Evolutionary conservation across 2,113 vertebrate species (phyloP).

Genomic region (Phainopepla nitens): DNA sequence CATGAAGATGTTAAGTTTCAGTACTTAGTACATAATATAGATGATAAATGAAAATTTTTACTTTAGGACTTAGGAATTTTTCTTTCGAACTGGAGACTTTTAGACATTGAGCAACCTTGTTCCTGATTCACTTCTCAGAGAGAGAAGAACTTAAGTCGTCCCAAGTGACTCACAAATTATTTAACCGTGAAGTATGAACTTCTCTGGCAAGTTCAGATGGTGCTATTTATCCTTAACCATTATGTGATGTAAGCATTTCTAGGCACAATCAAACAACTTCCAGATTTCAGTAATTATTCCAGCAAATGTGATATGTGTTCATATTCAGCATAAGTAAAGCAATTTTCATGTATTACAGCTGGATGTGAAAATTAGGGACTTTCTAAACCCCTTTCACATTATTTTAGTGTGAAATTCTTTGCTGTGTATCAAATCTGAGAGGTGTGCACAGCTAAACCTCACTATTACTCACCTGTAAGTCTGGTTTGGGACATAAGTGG

Average conservation of each 20-base stretch:
- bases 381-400: neutral
- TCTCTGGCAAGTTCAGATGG: neutral
- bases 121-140: neutral
- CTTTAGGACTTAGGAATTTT: slow-evolving; percentile 3
- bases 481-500: neutral
- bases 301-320: neutral
- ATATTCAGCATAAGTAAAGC: neutral
- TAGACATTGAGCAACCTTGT: neutral
- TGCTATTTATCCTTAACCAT: neutral
- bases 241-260: neutral
- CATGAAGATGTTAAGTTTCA: neutral
- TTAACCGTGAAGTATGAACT: neutral
- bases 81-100: neutral
- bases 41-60: neutral
- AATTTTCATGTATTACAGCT: neutral
- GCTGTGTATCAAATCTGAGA: neutral
- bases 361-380: neutral
- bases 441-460: neutral
- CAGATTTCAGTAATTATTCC: neutral
- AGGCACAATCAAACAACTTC: neutral
- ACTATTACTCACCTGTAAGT: neutral
- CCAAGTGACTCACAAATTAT: neutral
- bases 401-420: neutral
- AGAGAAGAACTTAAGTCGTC: neutral
- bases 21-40: neutral